Percentiles rank a stretch among this genome's conserved stretches.
Evolutionary conservation across 2,113 vertebrate species (phyloP).

Genomic region (Elachura formosa): DNA sequence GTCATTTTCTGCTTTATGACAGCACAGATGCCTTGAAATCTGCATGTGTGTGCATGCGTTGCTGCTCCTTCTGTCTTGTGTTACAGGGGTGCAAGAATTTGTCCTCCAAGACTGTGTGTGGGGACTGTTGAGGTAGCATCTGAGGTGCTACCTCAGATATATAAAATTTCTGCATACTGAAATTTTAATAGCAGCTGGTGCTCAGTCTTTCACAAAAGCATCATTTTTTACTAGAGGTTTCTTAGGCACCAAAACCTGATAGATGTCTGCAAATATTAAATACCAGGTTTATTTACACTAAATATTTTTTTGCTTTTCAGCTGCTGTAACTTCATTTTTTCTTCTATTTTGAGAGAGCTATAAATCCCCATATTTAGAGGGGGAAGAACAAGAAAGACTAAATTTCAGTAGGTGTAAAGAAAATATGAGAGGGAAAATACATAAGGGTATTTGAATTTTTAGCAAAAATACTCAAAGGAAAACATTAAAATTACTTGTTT

Average conservation of each 20-base stretch:
- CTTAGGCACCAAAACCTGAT: neutral
- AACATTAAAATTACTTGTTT: neutral
- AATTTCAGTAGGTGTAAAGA: neutral
- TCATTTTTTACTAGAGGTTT: neutral
- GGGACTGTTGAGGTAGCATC: neutral
- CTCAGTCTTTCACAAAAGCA: neutral
- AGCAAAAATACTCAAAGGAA: neutral
- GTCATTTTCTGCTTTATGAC: neutral
- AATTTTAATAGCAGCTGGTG: neutral
- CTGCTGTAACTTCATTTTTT: neutral
- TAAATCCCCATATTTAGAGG: neutral
- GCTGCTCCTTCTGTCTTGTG: neutral
- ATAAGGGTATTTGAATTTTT: neutral
- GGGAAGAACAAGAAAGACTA: neutral
- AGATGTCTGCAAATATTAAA: neutral
- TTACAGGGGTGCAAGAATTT: neutral
- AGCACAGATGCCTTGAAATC: neutral
- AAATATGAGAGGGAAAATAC: neutral
- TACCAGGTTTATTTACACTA: neutral
- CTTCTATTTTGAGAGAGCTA: neutral
- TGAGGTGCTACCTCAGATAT: too few relatives aligned
- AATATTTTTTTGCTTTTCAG: neutral
- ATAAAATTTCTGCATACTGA: too few relatives aligned
- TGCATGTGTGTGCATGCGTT: rapidly evolving
- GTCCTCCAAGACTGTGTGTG: neutral